Evolutionary conservation across 2,113 vertebrate species (phyloP), one percentile per base, ranked within the genome.

Genomic region (Coptodon bakossiorum): DNA sequence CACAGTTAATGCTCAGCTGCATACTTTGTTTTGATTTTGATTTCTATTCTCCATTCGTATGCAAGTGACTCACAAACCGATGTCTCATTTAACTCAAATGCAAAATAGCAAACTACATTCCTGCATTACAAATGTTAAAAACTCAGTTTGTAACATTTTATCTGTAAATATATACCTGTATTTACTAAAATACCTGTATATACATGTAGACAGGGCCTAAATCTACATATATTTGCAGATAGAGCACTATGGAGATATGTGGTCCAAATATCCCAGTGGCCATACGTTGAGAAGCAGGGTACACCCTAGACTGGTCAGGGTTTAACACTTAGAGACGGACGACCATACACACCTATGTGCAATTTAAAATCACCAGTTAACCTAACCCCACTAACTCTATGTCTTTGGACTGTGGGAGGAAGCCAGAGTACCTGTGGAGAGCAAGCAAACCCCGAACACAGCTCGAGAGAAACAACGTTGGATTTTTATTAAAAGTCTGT

Each of bases 381-480:
- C 57, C 27, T 17, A 9, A 61, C 57, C 14, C 57, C 8, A 61
- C 36, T 38, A 36, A 36, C 27, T 59, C 27, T 59, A 16, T 29
- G 57, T 31, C 8, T 61, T 34, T 61, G 57, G 57, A 61, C 29
- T 61, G 57, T 61, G 57, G 57, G 57, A 34, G 29, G 14, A 61
- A 61, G 57, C 57, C 29, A 61, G 57, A 63, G 59, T 19, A 63
- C 59, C 0, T 5, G 29, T 36, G 59, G 9, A 1, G 59, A 38
- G 0, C 61, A 36, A 38, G 61, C 10, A 38, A 66, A 2, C 1
- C 31, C 6, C 0, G 0, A 63, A 63, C 59, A 63, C 17, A 36
- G 31, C 29, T n/a, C 12, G 10, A 29, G 14, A 29, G 40, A 76
- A 3, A 40, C 2, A 40, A 22, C 2, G 11, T 40, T 66, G 61